Percentiles rank a stretch among this genome's conserved stretches.
phyloP scores from a whole-genome alignment of 2,888 invertebrate genomes.

The Creontiades dilutus region DNA sequence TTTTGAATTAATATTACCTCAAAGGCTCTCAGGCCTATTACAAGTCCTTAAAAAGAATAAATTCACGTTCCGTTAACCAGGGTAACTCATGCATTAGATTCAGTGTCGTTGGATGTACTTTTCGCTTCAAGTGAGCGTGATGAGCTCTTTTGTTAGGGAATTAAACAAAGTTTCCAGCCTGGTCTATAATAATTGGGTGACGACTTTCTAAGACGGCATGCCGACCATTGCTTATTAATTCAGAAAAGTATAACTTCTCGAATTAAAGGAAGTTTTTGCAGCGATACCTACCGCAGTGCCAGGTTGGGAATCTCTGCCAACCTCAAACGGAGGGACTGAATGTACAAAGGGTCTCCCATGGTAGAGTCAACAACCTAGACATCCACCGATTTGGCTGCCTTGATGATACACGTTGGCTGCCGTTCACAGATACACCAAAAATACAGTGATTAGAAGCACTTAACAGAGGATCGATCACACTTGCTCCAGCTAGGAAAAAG shows the following conservation, averaged over 20 bases:
- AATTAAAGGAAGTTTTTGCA: too few relatives aligned
- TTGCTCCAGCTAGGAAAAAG: too few relatives aligned
- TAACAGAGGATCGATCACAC: too few relatives aligned
- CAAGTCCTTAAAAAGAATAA: slow-evolving; percentile 32
- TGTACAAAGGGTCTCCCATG: too few relatives aligned
- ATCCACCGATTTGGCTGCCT: too few relatives aligned
- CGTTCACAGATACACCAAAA: too few relatives aligned
- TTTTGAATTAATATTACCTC: slow-evolving; percentile 36
- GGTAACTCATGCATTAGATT: neutral
- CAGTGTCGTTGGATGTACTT: neutral
- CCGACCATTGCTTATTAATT: neutral
- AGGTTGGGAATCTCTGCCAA: too few relatives aligned
- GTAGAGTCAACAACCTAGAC: too few relatives aligned
- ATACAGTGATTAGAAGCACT: too few relatives aligned
- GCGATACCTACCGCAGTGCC: too few relatives aligned
- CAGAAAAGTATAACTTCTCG: neutral
- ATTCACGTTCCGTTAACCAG: slow-evolving; percentile 25
- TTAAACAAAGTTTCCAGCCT: neutral
- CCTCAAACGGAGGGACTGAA: too few relatives aligned
- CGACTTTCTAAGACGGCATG: neutral
- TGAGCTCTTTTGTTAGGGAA: slow-evolving; percentile 12
- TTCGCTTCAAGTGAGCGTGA: slow-evolving; percentile 26
- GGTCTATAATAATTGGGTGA: neutral
- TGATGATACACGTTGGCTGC: too few relatives aligned
- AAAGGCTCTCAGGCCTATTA: slow-evolving; percentile 6